A percentile compares a stretch with the other conserved stretches of the same genome.
These are phyloP conservation scores for Oostethus manadensis DNA, from an alignment of 2,113 vertebrate genomes.

Conservation along the genomic window DNA sequence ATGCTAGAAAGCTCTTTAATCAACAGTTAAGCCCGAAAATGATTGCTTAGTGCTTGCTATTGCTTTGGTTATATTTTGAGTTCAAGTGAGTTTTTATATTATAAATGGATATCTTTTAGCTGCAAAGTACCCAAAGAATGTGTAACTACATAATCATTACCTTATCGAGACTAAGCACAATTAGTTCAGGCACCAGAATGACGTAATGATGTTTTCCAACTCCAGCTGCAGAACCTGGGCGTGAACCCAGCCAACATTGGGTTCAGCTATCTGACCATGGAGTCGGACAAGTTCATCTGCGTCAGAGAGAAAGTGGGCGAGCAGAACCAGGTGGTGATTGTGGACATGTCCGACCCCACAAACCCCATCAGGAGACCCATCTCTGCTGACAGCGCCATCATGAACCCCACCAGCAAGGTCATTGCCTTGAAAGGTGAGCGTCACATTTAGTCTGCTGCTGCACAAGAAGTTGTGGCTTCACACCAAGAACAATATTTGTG, in stretches of 20 bases:
- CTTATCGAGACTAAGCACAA: neutral
- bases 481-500: constrained; percentile 23
- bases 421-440: constrained; percentile 86
- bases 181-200: neutral
- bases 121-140: neutral
- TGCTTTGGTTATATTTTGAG: neutral
- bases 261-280: constrained; percentile 92
- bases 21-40: neutral
- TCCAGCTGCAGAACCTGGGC: constrained; percentile 87
- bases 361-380: constrained; percentile 84
- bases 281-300: constrained; percentile 92
- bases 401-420: constrained; percentile 90
- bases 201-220: neutral
- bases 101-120: neutral
- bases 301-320: constrained; percentile 88
- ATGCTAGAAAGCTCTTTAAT: no score
- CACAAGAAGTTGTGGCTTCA: constrained; percentile 1
- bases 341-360: constrained; percentile 82
- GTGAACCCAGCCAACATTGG: constrained; percentile 87
- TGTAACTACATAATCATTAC: neutral
- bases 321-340: constrained; percentile 86
- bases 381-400: constrained; percentile 89
- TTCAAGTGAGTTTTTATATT: neutral
- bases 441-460: neutral
- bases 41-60: no score